These are phyloP conservation scores for Ennomos fuscantarius DNA, from an alignment of 2,888 invertebrate genomes.

Conservation along the genomic window DNA sequence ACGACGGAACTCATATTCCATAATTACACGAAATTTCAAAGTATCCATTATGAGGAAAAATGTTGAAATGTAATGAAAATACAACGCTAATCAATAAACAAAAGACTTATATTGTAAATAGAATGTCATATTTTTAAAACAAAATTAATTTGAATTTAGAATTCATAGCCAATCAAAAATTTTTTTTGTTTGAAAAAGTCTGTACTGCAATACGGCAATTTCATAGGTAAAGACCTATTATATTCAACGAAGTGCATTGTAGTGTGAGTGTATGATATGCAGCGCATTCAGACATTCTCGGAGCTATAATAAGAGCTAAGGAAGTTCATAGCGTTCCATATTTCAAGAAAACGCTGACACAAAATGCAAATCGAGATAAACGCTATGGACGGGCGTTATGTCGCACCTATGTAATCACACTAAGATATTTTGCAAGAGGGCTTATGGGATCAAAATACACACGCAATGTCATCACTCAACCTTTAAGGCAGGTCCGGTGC, in stretches of 20 bases:
- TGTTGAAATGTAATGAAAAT: no score
- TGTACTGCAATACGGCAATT: no score
- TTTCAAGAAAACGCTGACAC: constrained; percentile 27
- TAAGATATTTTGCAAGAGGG: constrained; percentile 46
- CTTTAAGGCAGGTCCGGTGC: constrained; percentile 61
- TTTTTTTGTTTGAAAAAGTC: no score
- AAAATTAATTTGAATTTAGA: no score
- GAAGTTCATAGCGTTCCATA: constrained; percentile 24
- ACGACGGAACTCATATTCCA: no score
- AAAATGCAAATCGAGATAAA: constrained; percentile 4
- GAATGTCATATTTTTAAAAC: no score
- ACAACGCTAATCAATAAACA: no score
- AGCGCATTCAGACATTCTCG: constrained; percentile 22
- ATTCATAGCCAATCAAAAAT: no score
- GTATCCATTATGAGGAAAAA: no score
- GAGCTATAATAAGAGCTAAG: constrained; percentile 26
- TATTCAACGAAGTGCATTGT: constrained; percentile 28
- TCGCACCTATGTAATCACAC: constrained; percentile 47
- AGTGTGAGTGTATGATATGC: constrained; percentile 28
- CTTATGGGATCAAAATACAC: constrained; percentile 57
- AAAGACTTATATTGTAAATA: no score
- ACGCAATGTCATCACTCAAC: constrained; percentile 75
- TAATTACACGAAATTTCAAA: no score
- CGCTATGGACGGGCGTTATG: constrained; percentile 6
- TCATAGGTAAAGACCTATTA: no score